Base-by-base conservation (phyloP, 64 coral and sea anemone species). In the Montipora foliosa region DNA sequence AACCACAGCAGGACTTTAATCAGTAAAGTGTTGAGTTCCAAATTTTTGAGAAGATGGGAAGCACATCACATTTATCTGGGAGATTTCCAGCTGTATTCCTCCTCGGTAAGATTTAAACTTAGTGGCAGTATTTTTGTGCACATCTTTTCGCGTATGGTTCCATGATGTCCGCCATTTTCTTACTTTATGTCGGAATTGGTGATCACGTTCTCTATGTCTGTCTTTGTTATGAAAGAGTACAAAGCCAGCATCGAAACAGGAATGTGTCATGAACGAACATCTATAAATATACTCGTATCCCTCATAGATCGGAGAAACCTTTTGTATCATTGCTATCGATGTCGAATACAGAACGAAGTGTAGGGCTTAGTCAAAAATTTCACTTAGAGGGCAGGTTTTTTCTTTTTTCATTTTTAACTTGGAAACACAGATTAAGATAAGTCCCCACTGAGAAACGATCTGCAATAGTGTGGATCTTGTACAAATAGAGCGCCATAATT, bases 11-110 rank as follows among this genome's bases (percentile, higher is more conserved):
- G 95, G 37, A 99, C 98, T 76, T 95, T 99, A 90, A 91, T 99
- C 79, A 99, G 98, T 45, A 99, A 99, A 92, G 95, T 99, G 14
- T 90, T 99, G 17, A 99, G 98, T 90, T 99, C 98, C 13, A 99
- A 99, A 66, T 99, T 96, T 67, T 67, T 99, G 66, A 76, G 98
- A 94, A 96, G 95, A 92, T 99, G 98, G 98, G 98, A 99, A 77
- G 89, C 98, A 4, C 98, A 99, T 57, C 98, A 96, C 75, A 53
- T 99, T 78, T 92, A 90, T 92, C 67, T 99, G 92, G 98, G 95
- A 79, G 98, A 99, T n/a, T 99, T 96, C 84, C 98, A 99, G 74
- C 80, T 99, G 87, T 94, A 94, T 84, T 99, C 98, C 2, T 83
- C 95, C 29, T 96, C 98, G 92, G 98, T 99, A 57, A 99, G 98